Evolutionary conservation across 2,797 vertebrate species (phyloP), one percentile per base, ranked within the genome.

Genomic region (Phrynocephalus guinanensis): DNA sequence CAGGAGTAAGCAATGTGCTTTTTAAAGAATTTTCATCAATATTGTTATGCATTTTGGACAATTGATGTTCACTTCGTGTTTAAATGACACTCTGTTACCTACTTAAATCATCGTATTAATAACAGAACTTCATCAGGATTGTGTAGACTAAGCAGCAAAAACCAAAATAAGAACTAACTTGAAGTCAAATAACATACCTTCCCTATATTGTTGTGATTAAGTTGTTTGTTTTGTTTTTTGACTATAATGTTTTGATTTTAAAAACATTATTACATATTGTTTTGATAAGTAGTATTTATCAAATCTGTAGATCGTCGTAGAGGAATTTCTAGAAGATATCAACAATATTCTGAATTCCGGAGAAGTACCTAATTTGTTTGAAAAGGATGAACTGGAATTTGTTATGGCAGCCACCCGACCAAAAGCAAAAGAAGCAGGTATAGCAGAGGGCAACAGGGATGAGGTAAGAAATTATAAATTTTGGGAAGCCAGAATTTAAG

Each of bases 281-380:
- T 82, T 16, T 87, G 33, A 81, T 9, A 82, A 70, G 0, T 0
- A 68, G 79, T 15, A 0, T 73, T 79, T 67, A 3, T 88, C 52
- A 82, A 63, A 22, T 82, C 56, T 86, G 5, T 87, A 98, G 97
- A 97, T 98, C 89, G 97, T 98, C 68, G 97, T 96, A 63, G 97
- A 98, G 72, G 97, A 97, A 83, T 97, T 98, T 88, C 94, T 98
- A 81, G 97, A 98, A 96, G 97, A 98, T 75, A 95, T 97, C 88
- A 98, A 98, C 94, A 98, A 98, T 92, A 97, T 98, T 96, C 94
- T 98, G 85, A 97, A 97, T 94, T 98, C 97, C 5, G 97, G 97
- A 0, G 97, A 98, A 91, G 97, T 98, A 33, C 97, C 97, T 78
- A 97, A 97, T 92, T 95, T 98, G 28, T 98, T 98, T 95, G 97